Percentiles rank a stretch among this genome's conserved stretches.
Conservation (phyloP, 2,797 vertebrate genomes). For the Graptemys geographica region DNA sequence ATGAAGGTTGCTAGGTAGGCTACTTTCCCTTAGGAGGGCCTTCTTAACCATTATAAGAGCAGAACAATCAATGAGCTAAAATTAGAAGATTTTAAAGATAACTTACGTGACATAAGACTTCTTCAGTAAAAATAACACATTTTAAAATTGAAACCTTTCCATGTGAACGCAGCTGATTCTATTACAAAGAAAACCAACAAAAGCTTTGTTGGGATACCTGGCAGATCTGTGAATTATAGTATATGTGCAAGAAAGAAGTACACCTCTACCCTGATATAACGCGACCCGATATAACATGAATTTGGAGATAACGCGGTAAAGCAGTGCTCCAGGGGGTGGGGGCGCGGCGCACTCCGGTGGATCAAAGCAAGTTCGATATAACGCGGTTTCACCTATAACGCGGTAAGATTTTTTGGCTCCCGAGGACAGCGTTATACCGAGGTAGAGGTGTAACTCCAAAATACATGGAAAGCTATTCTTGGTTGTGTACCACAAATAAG, state of each 20-base stretch:
- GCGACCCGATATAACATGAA: no score
- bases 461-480: constrained; percentile 3
- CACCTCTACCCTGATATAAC: no score
- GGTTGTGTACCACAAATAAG: constrained; percentile 13
- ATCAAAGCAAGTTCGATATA: no score
- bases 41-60: neutral
- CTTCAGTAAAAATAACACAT: constrained; percentile 38
- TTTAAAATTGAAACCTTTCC: neutral
- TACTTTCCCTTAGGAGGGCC: neutral
- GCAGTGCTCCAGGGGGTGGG: no score
- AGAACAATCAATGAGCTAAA: constrained; percentile 71
- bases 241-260: neutral
- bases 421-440: no score
- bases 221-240: constrained; percentile 2
- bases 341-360: no score
- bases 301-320: no score
- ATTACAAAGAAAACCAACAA: constrained; percentile 14
- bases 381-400: no score
- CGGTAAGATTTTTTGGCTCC: no score
- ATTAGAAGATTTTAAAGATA: constrained; percentile 38
- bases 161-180: constrained; percentile 39
- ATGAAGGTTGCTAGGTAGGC: constrained; percentile 44
- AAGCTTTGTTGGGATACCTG: constrained; percentile 27
- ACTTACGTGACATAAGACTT: neutral
- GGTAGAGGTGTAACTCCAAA: neutral